Evolutionary conservation across 2,888 invertebrate genomes (phyloP).

Genomic region (Caenorhabditis auriculariae): DNA sequence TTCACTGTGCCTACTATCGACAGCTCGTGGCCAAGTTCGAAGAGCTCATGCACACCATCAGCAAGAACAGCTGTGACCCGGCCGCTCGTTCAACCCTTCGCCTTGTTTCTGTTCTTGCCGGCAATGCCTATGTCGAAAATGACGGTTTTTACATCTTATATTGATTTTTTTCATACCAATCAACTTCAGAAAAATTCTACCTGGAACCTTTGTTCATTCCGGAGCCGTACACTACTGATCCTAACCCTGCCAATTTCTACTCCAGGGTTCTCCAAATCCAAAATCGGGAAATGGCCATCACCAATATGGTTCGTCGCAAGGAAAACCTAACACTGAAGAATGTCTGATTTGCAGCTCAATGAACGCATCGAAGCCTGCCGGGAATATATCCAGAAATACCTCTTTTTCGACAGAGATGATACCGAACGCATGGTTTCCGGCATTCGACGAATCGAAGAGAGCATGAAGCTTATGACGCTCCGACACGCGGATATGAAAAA

Average conservation of each 20-base stretch:
- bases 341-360: no score
- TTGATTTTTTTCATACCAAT: no score
- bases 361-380: background rate
- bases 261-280: no score
- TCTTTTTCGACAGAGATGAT: conserved; percentile 3
- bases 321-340: no score
- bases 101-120: conserved; percentile 6
- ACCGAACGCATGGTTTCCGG: conserved; percentile 2
- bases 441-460: conserved; percentile 13
- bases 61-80: background rate
- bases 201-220: no score
- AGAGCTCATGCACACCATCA: conserved; percentile 17
- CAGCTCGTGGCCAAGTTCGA: conserved; percentile 19
- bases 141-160: no score
- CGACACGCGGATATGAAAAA: conserved; percentile 20
- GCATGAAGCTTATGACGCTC: conserved; percentile 8
- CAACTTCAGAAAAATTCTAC: no score
- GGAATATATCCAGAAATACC: background rate
- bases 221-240: no score
- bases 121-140: conserved; percentile 5
- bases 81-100: background rate
- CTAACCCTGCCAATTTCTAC: no score
- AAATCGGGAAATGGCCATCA: no score
- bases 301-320: no score
- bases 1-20: background rate